Percentiles rank a stretch among this genome's conserved stretches.
Evolutionary conservation across 2,113 vertebrate species (phyloP).

Genomic region (Colinus virginianus): DNA sequence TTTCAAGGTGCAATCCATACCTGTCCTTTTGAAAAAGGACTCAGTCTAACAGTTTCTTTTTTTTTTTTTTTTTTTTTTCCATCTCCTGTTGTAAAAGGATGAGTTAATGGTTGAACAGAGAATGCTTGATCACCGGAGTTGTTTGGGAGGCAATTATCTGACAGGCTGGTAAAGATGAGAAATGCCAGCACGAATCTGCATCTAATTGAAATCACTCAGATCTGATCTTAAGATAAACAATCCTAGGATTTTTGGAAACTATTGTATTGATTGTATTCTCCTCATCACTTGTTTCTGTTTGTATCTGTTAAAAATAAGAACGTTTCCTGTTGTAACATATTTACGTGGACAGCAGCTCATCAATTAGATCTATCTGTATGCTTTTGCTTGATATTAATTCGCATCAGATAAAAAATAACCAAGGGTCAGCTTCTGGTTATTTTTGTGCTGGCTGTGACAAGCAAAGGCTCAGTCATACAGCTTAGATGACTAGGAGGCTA

Average conservation of each 20-base stretch:
- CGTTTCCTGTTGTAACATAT: conserved; percentile 63
- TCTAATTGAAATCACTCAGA: conserved; percentile 72
- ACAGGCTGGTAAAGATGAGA: conserved; percentile 65
- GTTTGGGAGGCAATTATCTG: conserved; percentile 58
- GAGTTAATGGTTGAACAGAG: conserved; percentile 29
- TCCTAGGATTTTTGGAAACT: conserved; percentile 67
- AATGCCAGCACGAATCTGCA: conserved; percentile 71
- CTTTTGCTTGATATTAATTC: conserved; percentile 34
- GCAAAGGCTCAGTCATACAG: neutral
- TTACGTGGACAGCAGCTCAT: conserved; percentile 48
- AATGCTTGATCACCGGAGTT: conserved; percentile 39
- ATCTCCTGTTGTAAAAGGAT: neutral
- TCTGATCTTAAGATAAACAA: conserved; percentile 74
- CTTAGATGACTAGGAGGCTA: conserved; percentile 11
- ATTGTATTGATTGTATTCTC: conserved; percentile 73
- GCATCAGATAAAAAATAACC: conserved; percentile 31
- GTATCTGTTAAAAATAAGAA: conserved; percentile 69
- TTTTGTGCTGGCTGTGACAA: neutral
- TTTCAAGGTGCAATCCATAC: neutral
- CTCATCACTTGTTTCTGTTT: conserved; percentile 77
- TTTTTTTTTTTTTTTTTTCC: neutral
- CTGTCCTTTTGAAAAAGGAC: neutral
- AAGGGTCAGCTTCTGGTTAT: conserved; percentile 1
- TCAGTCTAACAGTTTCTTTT: neutral
- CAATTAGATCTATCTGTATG: neutral